Evolutionary conservation across 2,888 invertebrate species (phyloP).

Genomic region (Pheosia tremula): DNA sequence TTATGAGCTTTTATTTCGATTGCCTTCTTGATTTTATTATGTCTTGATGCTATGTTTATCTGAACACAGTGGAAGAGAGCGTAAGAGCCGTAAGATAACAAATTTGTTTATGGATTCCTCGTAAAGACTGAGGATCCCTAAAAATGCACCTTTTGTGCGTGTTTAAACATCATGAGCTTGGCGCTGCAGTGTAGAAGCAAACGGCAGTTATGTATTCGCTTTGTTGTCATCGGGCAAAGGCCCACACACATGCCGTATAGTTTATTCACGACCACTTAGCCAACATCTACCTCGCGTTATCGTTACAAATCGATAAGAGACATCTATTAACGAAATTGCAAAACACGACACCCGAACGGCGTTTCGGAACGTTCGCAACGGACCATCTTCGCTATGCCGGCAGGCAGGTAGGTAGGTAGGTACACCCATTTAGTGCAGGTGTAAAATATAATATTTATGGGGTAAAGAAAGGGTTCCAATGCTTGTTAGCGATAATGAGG

Average conservation of each 20-base stretch:
- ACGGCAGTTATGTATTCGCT: neutral
- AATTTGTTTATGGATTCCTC: no score
- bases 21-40: neutral
- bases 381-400: constrained; percentile 25
- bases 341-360: constrained; percentile 32
- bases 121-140: neutral
- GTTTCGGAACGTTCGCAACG: constrained; percentile 37
- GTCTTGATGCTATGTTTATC: no score
- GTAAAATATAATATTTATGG: constrained; percentile 83
- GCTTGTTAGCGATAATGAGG: constrained; percentile 83
- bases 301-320: constrained; percentile 33
- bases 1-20: neutral
- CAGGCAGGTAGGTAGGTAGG: neutral
- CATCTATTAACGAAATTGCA: constrained; percentile 23
- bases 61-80: no score
- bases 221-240: constrained; percentile 18
- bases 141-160: neutral
- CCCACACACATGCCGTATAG: constrained; percentile 21
- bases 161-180: neutral
- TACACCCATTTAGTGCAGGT: constrained; percentile 67
- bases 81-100: no score
- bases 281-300: constrained; percentile 1
- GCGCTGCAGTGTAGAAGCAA: neutral
- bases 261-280: constrained; percentile 27
- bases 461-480: constrained; percentile 76